These are phyloP conservation scores for Clepsis dumicolana DNA, from an alignment of 2,888 invertebrate genomes.

Conservation along the genomic window DNA sequence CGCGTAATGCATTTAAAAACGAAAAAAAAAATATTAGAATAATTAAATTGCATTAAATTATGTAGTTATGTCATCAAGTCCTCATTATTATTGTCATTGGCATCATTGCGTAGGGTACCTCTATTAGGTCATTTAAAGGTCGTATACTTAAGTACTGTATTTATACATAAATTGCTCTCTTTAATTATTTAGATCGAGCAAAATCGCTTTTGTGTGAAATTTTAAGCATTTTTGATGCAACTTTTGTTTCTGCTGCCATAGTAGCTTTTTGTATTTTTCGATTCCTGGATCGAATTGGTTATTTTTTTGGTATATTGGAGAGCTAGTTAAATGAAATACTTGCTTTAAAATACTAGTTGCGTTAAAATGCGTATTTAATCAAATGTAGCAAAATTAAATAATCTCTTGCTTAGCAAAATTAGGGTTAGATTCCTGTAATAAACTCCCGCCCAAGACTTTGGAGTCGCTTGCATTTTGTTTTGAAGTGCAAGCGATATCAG, in stretches of 20 bases:
- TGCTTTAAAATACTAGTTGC: not conserved
- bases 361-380: not conserved
- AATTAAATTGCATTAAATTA: constrained; percentile 2
- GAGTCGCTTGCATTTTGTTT: constrained; percentile 10
- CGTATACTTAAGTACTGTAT: not conserved
- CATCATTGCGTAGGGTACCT: not conserved
- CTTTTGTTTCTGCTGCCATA: not conserved
- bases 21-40: constrained; percentile 5
- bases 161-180: constrained; percentile 5
- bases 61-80: constrained; percentile 7
- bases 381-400: constrained; percentile 6
- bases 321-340: not conserved
- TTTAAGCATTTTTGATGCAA: not conserved
- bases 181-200: not conserved
- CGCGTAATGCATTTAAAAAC: constrained; percentile 28
- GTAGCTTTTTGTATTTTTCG: not conserved
- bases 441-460: not conserved
- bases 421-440: not conserved
- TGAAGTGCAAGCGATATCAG: constrained; percentile 11
- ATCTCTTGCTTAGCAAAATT: constrained; percentile 6
- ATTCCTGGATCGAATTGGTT: not conserved
- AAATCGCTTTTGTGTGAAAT: not conserved
- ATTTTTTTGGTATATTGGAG: not conserved
- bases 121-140: not conserved
- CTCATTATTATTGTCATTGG: not conserved